phyloP scores from a whole-genome alignment of 2,888 invertebrate genomes.

The Micoletzkya japonica region DNA sequence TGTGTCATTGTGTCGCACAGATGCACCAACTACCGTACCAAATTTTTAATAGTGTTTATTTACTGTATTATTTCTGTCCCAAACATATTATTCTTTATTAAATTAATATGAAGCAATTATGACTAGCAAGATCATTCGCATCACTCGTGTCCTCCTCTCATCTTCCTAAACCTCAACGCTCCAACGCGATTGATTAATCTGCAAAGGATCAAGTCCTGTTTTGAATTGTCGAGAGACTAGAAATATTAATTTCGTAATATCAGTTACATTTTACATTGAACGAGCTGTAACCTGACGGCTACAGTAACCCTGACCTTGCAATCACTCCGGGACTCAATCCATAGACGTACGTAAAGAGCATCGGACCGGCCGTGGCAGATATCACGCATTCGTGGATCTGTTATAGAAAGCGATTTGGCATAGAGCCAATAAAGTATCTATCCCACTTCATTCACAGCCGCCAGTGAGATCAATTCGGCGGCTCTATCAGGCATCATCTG shows the following conservation, averaged over 20 bases:
- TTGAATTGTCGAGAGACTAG: too few species aligned
- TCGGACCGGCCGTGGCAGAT: not conserved
- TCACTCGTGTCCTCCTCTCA: constrained; percentile 14
- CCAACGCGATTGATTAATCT: constrained; percentile 20
- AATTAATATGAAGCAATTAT: too few species aligned
- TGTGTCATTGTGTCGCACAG: too few species aligned
- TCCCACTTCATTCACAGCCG: constrained; percentile 23
- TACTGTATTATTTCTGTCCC: too few species aligned
- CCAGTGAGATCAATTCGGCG: constrained; percentile 27
- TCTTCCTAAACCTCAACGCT: constrained; percentile 7
- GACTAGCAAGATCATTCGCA: too few species aligned
- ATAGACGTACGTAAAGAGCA: constrained; percentile 12
- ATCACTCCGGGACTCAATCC: constrained; percentile 10
- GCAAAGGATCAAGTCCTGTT: not conserved
- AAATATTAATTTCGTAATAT: too few species aligned
- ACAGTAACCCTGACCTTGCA: not conserved
- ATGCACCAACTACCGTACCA: too few species aligned
- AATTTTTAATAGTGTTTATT: too few species aligned
- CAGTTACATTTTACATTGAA: too few species aligned
- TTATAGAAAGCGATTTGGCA: not conserved
- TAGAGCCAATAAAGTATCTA: not conserved
- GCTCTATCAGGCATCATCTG: constrained; percentile 28
- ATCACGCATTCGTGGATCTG: constrained; percentile 23
- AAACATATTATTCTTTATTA: too few species aligned
- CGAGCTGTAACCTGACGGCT: too few species aligned